These are phyloP conservation scores for Malurus leucopterus DNA, from an alignment of 2,797 vertebrate genomes.

Conservation along the genomic window DNA sequence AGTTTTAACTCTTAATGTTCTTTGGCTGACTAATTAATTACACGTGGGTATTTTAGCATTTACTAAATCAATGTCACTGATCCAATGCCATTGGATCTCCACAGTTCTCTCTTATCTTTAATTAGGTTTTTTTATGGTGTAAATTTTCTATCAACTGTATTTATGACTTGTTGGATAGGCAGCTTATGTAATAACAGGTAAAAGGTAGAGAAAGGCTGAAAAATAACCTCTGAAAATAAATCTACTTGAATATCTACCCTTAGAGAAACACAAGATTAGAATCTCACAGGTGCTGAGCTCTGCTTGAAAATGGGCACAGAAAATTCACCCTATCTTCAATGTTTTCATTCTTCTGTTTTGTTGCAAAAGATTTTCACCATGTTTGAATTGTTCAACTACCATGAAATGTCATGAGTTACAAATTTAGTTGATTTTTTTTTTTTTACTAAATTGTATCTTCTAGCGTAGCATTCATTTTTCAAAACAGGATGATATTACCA, in stretches of 20 bases:
- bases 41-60: background rate
- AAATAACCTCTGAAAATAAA: background rate
- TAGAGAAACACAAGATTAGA: background rate
- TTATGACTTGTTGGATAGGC: background rate
- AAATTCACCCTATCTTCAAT: background rate
- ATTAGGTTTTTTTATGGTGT: background rate
- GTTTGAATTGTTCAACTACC: background rate
- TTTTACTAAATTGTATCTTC: background rate
- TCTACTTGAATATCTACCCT: background rate
- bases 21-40: background rate
- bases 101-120: background rate
- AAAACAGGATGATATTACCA: background rate
- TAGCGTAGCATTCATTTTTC: background rate
- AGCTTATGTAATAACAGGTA: fast-evolving
- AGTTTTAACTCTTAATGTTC: background rate
- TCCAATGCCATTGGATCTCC: background rate
- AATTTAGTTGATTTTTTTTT: background rate
- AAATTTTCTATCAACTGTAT: background rate
- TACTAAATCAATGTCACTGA: background rate
- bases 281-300: background rate
- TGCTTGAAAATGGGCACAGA: background rate
- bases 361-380: background rate
- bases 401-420: background rate
- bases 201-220: background rate
- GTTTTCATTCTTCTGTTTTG: background rate